phyloP scores from a whole-genome alignment of 2,113 vertebrate species.

The Hippocampus mohnikei region DNA sequence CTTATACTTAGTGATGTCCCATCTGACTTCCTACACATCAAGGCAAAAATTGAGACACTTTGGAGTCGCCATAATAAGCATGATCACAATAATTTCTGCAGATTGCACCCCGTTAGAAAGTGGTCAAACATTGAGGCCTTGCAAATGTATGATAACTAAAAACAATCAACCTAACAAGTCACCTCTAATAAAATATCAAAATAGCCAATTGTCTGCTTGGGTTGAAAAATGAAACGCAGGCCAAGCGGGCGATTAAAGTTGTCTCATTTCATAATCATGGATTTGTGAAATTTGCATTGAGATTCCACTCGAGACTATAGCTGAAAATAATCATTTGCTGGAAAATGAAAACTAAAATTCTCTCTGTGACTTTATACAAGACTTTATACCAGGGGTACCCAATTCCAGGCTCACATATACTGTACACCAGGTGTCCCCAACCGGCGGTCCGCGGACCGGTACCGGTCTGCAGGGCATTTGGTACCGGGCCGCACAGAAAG shows the following conservation, averaged over 20 bases:
- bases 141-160: not conserved
- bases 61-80: constrained; percentile 2
- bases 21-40: constrained; percentile 25
- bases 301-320: constrained; percentile 31
- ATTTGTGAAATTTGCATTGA: constrained; percentile 26
- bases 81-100: constrained; percentile 14
- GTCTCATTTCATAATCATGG: constrained; percentile 26
- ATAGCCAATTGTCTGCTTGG: constrained; percentile 2
- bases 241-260: constrained; percentile 18
- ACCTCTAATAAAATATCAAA: constrained; percentile 9
- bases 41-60: constrained; percentile 5
- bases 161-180: not conserved
- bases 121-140: constrained; percentile 4
- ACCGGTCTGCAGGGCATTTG: no score
- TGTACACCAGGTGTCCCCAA: no score
- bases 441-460: no score
- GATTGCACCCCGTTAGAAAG: constrained; percentile 18
- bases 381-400: no score
- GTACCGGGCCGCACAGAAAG: no score
- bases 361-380: constrained; percentile 13
- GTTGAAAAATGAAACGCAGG: not conserved
- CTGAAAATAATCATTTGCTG: constrained; percentile 34
- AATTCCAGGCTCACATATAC: no score
- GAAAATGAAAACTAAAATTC: not conserved
- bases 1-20: not conserved